These are phyloP conservation scores for Numenius phaeopus DNA, from an alignment of 2,797 vertebrate species.

Conservation along the genomic window DNA sequence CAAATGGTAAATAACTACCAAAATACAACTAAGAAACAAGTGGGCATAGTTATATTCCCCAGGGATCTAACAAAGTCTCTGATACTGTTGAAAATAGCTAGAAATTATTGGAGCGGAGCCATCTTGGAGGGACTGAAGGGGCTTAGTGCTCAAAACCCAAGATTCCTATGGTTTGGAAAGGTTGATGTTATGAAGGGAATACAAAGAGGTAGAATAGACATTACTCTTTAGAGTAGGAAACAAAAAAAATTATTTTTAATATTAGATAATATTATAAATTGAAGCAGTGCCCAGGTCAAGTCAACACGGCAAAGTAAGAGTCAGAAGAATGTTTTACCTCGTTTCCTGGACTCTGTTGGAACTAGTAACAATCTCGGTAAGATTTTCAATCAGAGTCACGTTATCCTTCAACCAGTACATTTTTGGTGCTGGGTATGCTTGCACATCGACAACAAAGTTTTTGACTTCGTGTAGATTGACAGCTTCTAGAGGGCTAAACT, in stretches of 20 bases:
- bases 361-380: constrained; percentile 90
- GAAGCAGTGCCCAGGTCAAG: not conserved
- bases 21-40: not conserved
- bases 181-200: not conserved
- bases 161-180: not conserved
- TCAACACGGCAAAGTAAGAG: not conserved
- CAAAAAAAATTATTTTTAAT: not conserved
- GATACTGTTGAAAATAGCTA: not conserved
- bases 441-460: constrained; percentile 88
- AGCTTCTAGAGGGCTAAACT: constrained; percentile 84
- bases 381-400: constrained; percentile 85
- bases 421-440: constrained; percentile 87
- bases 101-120: not conserved
- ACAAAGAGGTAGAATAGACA: not conserved
- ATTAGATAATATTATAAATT: not conserved
- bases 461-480: constrained; percentile 91
- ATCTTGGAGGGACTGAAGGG: not conserved
- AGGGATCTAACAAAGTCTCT: not conserved
- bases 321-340: constrained; percentile 81
- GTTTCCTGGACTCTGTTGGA: constrained; percentile 85
- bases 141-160: not conserved
- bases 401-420: constrained; percentile 95
- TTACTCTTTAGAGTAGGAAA: not conserved
- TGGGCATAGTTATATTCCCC: not conserved
- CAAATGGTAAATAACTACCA: not conserved